Evolutionary conservation across 2,113 vertebrate species (phyloP).

Genomic region (Heliornis fulica): DNA sequence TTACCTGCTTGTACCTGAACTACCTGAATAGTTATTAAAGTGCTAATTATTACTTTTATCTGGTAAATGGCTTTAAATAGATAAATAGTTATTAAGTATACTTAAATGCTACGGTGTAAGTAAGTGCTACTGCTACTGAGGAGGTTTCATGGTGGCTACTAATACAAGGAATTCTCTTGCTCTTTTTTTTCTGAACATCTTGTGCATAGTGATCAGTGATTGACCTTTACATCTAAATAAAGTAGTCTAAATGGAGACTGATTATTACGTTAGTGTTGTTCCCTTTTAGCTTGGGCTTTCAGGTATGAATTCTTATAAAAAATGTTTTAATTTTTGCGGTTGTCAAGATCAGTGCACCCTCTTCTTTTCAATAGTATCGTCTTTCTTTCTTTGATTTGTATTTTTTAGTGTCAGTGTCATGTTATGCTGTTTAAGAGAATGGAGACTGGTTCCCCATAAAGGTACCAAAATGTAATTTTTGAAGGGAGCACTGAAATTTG

Average conservation of each 20-base stretch:
- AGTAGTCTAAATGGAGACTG: not conserved
- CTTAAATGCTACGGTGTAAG: not conserved
- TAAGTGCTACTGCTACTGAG: not conserved
- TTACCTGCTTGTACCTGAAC: not conserved
- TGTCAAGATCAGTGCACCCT: not conserved
- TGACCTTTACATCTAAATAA: not conserved
- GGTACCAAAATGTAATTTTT: not conserved
- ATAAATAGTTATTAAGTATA: not conserved
- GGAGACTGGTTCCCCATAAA: not conserved
- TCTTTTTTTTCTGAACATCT: not conserved
- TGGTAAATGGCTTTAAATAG: not conserved
- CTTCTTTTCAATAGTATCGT: not conserved
- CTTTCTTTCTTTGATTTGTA: accelerated
- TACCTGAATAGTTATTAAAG: not conserved
- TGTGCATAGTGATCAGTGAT: not conserved
- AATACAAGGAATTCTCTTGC: not conserved
- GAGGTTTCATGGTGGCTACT: not conserved
- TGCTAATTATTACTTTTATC: not conserved
- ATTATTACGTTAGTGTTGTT: not conserved
- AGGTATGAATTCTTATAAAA: not conserved
- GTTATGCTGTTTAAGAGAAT: not conserved
- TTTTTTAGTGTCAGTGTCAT: not conserved
- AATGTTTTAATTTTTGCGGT: not conserved
- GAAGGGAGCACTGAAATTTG: not conserved
- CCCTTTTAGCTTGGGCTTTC: not conserved